phyloP scores from a whole-genome alignment of 2,888 invertebrate species.

The Smittia sp. region DNA sequence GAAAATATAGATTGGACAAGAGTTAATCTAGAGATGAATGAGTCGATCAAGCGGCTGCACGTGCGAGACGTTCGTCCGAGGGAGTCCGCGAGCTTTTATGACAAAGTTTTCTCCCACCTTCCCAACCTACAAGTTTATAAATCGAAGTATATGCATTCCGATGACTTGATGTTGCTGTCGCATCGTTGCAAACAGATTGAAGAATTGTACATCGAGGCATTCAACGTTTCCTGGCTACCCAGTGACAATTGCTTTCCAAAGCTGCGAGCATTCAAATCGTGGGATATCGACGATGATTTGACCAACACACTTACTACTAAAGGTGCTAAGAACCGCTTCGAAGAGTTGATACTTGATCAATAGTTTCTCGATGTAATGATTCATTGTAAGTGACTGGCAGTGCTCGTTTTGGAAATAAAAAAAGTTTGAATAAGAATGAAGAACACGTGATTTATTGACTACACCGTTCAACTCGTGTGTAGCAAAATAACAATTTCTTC shows the following conservation, averaged over 20 bases:
- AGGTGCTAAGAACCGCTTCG: background rate
- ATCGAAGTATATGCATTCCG: background rate
- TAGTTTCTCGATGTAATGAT: too few species aligned
- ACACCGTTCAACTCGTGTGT: too few species aligned
- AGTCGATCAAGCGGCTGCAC: background rate
- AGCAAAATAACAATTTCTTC: too few species aligned
- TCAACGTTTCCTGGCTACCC: background rate
- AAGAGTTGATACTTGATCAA: background rate
- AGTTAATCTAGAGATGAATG: background rate
- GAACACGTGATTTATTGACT: too few species aligned
- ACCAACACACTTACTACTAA: background rate
- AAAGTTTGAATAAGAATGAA: too few species aligned
- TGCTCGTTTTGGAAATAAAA: too few species aligned
- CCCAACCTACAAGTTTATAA: background rate
- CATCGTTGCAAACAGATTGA: background rate
- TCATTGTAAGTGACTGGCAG: too few species aligned
- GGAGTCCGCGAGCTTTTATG: background rate
- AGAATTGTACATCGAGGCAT: background rate
- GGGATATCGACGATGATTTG: background rate
- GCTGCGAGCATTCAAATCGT: background rate
- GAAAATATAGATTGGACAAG: background rate
- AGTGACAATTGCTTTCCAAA: background rate
- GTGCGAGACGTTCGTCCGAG: background rate
- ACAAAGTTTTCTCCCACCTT: background rate
- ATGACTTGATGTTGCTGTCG: background rate